Evolutionary conservation across 2,888 invertebrate genomes (phyloP).

Genomic region (Beris morrisii): DNA sequence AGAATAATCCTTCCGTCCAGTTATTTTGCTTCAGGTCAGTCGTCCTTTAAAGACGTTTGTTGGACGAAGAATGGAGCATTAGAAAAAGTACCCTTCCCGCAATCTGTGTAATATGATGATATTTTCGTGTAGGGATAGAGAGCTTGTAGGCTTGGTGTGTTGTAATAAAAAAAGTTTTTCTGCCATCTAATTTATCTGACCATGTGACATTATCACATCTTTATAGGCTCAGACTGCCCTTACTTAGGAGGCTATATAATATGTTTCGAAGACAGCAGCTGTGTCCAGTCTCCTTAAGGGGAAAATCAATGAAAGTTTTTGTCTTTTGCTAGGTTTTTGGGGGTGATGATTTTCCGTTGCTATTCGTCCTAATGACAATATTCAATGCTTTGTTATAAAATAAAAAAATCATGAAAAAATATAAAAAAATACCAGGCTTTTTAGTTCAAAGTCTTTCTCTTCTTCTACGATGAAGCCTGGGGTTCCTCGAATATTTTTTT

Average conservation of each 20-base stretch:
- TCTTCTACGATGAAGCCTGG: too few relatives aligned
- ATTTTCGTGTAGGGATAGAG: neutral
- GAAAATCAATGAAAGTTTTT: slow-evolving; percentile 35
- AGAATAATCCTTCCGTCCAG: too few relatives aligned
- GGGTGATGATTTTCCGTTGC: too few relatives aligned
- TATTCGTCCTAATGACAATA: too few relatives aligned
- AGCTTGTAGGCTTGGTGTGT: slow-evolving; percentile 16
- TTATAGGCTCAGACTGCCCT: slow-evolving; percentile 37
- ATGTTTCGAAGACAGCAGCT: slow-evolving; percentile 30
- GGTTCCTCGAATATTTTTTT: too few relatives aligned
- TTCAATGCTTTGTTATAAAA: too few relatives aligned
- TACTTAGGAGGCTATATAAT: slow-evolving; percentile 9
- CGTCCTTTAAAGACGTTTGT: neutral
- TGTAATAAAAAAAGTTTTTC: slow-evolving; percentile 39
- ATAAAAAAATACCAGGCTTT: too few relatives aligned
- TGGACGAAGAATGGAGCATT: slow-evolving; percentile 5
- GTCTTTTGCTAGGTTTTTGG: neutral
- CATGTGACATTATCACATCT: slow-evolving; percentile 40
- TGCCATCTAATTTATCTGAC: slow-evolving; percentile 38
- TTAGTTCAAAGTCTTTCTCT: too few relatives aligned
- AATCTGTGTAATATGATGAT: slow-evolving; percentile 23
- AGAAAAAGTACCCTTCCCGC: slow-evolving; percentile 20
- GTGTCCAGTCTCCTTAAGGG: slow-evolving; percentile 27
- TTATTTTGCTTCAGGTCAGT: too few relatives aligned
- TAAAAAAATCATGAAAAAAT: too few relatives aligned